Evolutionary conservation across 2,888 invertebrate genomes (phyloP).

Genomic region (Ditula angustiorana): DNA sequence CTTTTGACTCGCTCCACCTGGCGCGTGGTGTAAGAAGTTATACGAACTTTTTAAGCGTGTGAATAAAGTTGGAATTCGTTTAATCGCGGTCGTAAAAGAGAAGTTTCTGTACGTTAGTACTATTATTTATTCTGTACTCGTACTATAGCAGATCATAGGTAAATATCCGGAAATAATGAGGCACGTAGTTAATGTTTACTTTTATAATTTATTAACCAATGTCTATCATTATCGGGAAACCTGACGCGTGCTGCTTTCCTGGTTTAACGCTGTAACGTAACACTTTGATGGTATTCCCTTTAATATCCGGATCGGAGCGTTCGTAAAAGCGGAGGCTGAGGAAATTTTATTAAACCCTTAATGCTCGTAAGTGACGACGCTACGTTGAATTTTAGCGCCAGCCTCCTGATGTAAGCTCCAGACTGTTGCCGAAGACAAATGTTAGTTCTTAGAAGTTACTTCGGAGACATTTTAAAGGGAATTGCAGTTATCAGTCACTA

Average conservation of each 20-base stretch:
- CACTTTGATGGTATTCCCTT: conserved; percentile 2
- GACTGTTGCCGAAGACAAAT: conserved; percentile 21
- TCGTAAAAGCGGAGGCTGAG: neutral
- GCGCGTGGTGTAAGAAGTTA: too few relatives aligned
- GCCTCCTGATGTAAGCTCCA: conserved; percentile 2
- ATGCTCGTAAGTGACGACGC: conserved; percentile 25
- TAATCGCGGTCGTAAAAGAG: too few relatives aligned
- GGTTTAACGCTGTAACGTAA: neutral
- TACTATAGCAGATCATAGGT: too few relatives aligned
- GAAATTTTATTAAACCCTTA: conserved; percentile 40
- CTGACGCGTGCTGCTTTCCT: neutral
- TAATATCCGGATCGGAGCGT: conserved; percentile 14
- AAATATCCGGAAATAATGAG: too few relatives aligned
- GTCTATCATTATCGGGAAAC: neutral
- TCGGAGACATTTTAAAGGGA: conserved; percentile 6
- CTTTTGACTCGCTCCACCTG: too few relatives aligned
- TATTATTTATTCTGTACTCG: too few relatives aligned
- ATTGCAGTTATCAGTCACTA: conserved; percentile 16
- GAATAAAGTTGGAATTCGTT: too few relatives aligned
- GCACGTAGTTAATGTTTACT: too few relatives aligned
- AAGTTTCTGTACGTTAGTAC: too few relatives aligned
- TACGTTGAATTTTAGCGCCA: conserved; percentile 5
- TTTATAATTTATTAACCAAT: conserved; percentile 2
- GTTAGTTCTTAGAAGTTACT: conserved; percentile 22
- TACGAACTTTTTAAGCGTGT: too few relatives aligned